Percentiles rank a stretch among this genome's conserved stretches.
phyloP scores from a whole-genome alignment of 2,113 vertebrate species.

The Hippolais icterina region DNA sequence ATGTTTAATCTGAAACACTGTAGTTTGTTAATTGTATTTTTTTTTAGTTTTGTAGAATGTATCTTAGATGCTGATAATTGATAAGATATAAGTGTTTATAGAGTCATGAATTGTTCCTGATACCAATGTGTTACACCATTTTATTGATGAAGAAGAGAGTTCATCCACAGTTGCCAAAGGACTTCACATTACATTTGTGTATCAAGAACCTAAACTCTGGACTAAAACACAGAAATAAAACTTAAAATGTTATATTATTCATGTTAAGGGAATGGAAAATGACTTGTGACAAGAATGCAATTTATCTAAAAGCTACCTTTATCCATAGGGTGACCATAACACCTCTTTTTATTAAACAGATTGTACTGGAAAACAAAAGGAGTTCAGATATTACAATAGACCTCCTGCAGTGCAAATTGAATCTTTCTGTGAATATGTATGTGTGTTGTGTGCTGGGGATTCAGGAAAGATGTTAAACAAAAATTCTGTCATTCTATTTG shows the following conservation, averaged over 20 bases:
- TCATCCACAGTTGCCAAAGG: not conserved
- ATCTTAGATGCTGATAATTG: not conserved
- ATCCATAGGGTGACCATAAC: not conserved
- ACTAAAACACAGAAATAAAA: not conserved
- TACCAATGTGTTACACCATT: not conserved
- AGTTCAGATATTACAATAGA: not conserved
- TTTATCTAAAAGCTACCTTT: not conserved
- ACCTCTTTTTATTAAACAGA: not conserved
- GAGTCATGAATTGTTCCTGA: not conserved
- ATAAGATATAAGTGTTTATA: not conserved
- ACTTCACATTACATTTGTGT: not conserved
- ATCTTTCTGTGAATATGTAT: not conserved
- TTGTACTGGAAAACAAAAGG: not conserved
- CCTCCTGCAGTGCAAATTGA: not conserved
- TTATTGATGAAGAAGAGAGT: not conserved
- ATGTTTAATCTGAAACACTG: not conserved
- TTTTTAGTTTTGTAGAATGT: not conserved
- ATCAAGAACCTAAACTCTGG: not conserved
- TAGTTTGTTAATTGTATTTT: no score
- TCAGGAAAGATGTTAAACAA: not conserved
- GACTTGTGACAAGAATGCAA: not conserved
- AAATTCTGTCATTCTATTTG: not conserved
- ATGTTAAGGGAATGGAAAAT: not conserved
- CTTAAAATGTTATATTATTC: not conserved
- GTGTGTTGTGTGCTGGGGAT: not conserved